A percentile compares a stretch with the other conserved stretches of the same genome.
These are phyloP conservation scores for Drosophila ambigua DNA, from an alignment of 1,140 invertebrate species.

Conservation along the genomic window DNA sequence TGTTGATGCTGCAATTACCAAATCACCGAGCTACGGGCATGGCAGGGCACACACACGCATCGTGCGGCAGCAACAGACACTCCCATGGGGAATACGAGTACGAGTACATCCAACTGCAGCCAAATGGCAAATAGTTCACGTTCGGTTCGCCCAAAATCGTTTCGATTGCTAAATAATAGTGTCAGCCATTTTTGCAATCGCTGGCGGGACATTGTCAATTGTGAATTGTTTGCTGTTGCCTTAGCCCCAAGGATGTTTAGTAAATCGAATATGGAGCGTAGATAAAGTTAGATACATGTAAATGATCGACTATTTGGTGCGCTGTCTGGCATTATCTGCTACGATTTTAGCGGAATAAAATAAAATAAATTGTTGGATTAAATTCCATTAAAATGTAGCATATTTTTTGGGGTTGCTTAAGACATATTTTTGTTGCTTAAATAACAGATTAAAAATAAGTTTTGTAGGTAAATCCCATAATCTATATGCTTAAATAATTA, in stretches of 20 bases:
- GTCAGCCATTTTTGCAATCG: constrained; percentile 28
- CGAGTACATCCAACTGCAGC: constrained; percentile 16
- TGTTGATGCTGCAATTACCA: constrained; percentile 80
- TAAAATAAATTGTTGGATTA: too few relatives aligned
- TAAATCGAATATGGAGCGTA: background rate
- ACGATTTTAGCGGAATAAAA: too few relatives aligned
- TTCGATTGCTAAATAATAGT: constrained; percentile 78
- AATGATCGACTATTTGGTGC: background rate
- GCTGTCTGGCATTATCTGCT: too few relatives aligned
- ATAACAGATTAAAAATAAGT: too few relatives aligned
- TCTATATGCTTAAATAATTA: too few relatives aligned
- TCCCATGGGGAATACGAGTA: too few relatives aligned
- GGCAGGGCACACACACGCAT: constrained; percentile 11
- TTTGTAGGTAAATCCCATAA: too few relatives aligned
- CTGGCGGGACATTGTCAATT: constrained; percentile 43
- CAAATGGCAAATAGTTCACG: constrained; percentile 60
- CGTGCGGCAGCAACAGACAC: too few relatives aligned
- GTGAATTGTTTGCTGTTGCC: constrained; percentile 27
- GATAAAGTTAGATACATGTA: background rate
- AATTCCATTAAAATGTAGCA: too few relatives aligned
- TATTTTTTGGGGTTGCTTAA: too few relatives aligned
- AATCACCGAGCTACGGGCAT: constrained; percentile 35
- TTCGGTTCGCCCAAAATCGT: constrained; percentile 65
- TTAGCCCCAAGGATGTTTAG: constrained; percentile 1
- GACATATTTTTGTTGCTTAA: too few relatives aligned